These are phyloP conservation scores for Styela clava DNA, from an alignment of 23 tunicate species.

Conservation along the genomic window DNA sequence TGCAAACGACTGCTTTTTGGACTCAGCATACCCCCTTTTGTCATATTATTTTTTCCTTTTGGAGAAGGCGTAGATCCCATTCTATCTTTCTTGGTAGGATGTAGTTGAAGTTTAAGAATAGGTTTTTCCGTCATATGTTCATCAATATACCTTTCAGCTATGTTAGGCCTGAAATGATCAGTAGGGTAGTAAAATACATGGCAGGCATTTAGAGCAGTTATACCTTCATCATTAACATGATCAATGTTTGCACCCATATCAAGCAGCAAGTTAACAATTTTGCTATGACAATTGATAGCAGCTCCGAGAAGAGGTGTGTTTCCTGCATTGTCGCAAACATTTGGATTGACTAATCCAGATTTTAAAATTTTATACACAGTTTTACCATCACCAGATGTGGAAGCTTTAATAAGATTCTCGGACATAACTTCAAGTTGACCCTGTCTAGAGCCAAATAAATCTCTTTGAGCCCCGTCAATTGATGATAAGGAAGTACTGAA, in stretches of 20 bases:
- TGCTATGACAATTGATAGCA: conserved; percentile 68
- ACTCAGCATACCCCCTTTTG: neutral
- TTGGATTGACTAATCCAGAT: conserved; percentile 73
- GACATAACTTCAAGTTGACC: conserved; percentile 65
- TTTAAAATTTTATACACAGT: conserved; percentile 64
- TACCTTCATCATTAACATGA: conserved; percentile 83
- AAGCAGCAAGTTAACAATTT: conserved; percentile 75
- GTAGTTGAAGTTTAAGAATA: neutral
- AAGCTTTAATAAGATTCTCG: conserved; percentile 34
- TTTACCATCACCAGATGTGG: conserved; percentile 47
- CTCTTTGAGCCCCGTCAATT: conserved; percentile 17
- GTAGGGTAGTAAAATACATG: conserved; percentile 76
- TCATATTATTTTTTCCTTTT: neutral
- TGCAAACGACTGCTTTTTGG: neutral
- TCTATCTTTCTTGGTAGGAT: neutral
- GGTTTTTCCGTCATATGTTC: conserved; percentile 13
- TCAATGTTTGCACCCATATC: conserved; percentile 89
- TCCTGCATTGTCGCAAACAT: conserved; percentile 62
- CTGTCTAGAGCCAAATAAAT: conserved; percentile 21
- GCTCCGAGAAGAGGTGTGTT: conserved; percentile 62
- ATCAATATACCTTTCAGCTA: conserved; percentile 39
- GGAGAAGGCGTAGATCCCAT: neutral
- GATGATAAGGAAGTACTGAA: conserved; percentile 22
- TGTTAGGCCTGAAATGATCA: conserved; percentile 75
- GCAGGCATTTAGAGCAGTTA: conserved; percentile 77